Evolutionary conservation across 2,797 vertebrate genomes (phyloP).

Genomic region (Thunnus albacares): DNA sequence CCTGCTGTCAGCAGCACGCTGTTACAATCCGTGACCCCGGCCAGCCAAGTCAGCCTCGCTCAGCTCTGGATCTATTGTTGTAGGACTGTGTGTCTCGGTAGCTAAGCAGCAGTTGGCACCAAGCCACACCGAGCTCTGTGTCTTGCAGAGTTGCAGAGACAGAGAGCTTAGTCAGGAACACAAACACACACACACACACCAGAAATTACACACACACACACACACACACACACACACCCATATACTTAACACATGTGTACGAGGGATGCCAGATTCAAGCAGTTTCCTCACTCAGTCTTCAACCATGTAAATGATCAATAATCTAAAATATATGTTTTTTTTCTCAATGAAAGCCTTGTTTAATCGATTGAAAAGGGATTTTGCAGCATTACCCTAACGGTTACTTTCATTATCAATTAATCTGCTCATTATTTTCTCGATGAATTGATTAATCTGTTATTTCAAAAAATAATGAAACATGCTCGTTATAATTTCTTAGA

Average conservation of each 20-base stretch:
- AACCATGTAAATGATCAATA: background rate
- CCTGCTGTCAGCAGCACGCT: constrained; percentile 63
- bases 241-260: constrained; percentile 1
- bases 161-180: constrained; percentile 55
- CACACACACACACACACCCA: constrained; percentile 36
- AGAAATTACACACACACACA: constrained; percentile 15
- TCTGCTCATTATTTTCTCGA: too few species aligned
- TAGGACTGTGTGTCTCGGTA: constrained; percentile 76
- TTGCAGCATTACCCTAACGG: background rate
- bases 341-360: background rate
- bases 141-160: constrained; percentile 62
- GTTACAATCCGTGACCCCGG: constrained; percentile 55
- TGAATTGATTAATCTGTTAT: too few species aligned
- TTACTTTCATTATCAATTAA: too few species aligned
- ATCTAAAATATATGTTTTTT: background rate
- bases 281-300: background rate
- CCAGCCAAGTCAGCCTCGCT: constrained; percentile 52
- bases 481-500: too few species aligned
- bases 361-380: background rate
- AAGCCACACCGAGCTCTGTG: constrained; percentile 67
- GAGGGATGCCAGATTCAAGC: background rate
- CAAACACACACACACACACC: constrained; percentile 33
- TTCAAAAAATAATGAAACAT: too few species aligned
- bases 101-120: constrained; percentile 80
- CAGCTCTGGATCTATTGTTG: constrained; percentile 69